Evolutionary conservation across 2,888 invertebrate genomes (phyloP).

Genomic region (Aphrophora alni): DNA sequence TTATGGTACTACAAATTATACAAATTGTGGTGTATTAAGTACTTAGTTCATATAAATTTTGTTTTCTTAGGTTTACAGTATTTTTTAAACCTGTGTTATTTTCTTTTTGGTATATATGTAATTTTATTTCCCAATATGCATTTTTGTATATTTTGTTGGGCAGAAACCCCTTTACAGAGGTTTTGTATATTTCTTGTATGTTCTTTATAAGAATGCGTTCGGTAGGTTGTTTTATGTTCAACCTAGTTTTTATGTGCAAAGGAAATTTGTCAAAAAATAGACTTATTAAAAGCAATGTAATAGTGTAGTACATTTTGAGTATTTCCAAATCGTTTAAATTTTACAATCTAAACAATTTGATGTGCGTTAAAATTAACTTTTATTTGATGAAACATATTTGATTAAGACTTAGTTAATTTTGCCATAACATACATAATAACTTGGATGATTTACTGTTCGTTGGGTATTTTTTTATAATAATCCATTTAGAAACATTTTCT

Average conservation of each 20-base stretch:
- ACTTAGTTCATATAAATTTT: background rate
- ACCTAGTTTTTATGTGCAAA: background rate
- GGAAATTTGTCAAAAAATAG: background rate
- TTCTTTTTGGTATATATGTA: slow-evolving; percentile 3
- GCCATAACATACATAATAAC: too few relatives aligned
- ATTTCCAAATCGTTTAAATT: background rate
- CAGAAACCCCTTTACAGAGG: background rate
- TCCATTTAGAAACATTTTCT: too few relatives aligned
- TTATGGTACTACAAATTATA: background rate
- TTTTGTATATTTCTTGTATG: background rate
- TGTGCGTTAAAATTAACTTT: too few relatives aligned
- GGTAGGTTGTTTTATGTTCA: slow-evolving; percentile 1
- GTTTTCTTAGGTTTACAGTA: background rate
- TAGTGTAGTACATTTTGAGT: too few relatives aligned
- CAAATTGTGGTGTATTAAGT: background rate
- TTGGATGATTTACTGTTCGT: too few relatives aligned
- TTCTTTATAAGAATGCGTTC: background rate
- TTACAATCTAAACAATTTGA: background rate
- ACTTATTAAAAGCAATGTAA: background rate
- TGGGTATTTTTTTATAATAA: too few relatives aligned
- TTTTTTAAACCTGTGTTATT: background rate
- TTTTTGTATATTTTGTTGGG: background rate
- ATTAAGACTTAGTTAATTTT: too few relatives aligned
- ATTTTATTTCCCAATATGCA: too few relatives aligned
- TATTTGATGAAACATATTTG: too few relatives aligned